phyloP scores from a whole-genome alignment of 2,888 invertebrate species.

The Platerodrilus igneus region DNA sequence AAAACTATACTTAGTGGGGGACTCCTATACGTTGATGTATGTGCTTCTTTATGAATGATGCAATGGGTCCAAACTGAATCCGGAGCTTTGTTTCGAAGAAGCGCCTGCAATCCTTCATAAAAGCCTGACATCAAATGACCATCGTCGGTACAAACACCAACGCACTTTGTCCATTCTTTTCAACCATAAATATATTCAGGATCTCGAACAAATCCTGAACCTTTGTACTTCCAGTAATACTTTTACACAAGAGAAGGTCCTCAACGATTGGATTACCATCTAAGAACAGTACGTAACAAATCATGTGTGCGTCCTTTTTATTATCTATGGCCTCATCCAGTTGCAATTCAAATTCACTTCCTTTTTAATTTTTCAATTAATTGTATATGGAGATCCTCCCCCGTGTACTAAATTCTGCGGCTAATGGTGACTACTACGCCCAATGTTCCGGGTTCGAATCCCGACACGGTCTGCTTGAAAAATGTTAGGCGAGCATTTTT shows the following conservation, averaged over 20 bases:
- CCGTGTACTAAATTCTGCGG: slow-evolving; percentile 25
- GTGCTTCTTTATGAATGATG: too few species aligned
- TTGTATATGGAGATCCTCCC: slow-evolving; percentile 15
- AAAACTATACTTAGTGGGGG: not conserved
- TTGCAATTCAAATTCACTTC: slow-evolving; percentile 11
- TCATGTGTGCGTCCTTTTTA: slow-evolving; percentile 14
- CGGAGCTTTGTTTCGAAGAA: slow-evolving; percentile 21
- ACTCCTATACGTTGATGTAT: slow-evolving; percentile 1
- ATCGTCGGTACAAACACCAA: too few species aligned
- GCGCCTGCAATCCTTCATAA: slow-evolving; percentile 13
- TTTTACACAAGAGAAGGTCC: slow-evolving; percentile 16
- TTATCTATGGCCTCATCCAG: slow-evolving; percentile 13
- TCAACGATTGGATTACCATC: slow-evolving; percentile 9
- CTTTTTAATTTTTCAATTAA: slow-evolving; percentile 10
- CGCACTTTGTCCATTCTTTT: too few species aligned
- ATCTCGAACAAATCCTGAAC: slow-evolving; percentile 19
- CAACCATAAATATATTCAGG: slow-evolving; percentile 22
- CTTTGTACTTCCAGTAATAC: too few species aligned
- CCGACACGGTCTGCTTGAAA: too few species aligned
- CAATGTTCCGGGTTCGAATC: too few species aligned
- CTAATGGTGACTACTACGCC: too few species aligned
- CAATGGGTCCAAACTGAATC: slow-evolving; percentile 22
- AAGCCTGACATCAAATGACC: too few species aligned
- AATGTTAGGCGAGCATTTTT: too few species aligned
- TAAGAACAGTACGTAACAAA: slow-evolving; percentile 11